These are phyloP conservation scores for Blastomussa wellsi DNA, from an alignment of 92 coral and sea anemone species.

Conservation along the genomic window DNA sequence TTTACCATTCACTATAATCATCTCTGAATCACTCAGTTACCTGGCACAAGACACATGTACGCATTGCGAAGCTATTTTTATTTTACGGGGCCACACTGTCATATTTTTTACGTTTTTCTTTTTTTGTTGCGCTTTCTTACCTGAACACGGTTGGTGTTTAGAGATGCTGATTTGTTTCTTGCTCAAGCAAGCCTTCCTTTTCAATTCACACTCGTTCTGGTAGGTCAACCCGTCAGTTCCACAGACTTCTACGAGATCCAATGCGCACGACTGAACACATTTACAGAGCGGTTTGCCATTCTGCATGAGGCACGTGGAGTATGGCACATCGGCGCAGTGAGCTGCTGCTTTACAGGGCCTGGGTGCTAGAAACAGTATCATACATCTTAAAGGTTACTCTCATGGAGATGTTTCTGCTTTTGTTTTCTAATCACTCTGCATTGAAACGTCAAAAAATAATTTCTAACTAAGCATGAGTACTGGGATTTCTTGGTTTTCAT, in stretches of 20 bases:
- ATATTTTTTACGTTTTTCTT: no score
- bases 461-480: no score
- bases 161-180: neutral
- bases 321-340: slow-evolving; percentile 1
- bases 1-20: no score
- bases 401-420: no score
- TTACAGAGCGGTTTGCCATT: slow-evolving; percentile 10
- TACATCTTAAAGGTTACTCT: no score
- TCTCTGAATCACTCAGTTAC: no score
- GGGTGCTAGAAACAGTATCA: neutral
- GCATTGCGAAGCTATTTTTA: no score
- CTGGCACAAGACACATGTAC: no score
- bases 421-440: no score
- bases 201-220: slow-evolving; percentile 25
- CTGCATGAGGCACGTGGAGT: slow-evolving; percentile 30
- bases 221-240: slow-evolving; percentile 18
- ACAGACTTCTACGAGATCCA: slow-evolving; percentile 12
- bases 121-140: neutral
- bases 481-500: no score
- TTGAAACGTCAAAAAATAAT: no score
- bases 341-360: neutral
- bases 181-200: slow-evolving; percentile 3
- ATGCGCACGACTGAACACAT: slow-evolving; percentile 14
- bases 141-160: neutral
- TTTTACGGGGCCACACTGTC: no score